Evolutionary conservation across 2,113 vertebrate species (phyloP), one percentile per base, ranked within the genome.

Genomic region (Sceloporus undulatus): DNA sequence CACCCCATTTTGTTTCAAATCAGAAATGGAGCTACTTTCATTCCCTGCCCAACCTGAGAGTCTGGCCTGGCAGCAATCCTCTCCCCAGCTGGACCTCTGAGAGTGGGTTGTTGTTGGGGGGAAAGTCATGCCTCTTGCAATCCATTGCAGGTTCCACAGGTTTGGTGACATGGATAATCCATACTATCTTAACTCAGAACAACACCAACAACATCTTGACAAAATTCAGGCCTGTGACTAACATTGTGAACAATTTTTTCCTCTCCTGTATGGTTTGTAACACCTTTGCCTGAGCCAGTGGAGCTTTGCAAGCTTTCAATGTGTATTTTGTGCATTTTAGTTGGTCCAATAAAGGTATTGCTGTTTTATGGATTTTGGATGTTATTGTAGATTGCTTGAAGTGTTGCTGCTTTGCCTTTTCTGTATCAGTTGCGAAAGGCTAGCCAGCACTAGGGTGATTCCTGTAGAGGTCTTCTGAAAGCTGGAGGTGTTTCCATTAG

Each of bases 111-210:
- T 62, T 65, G 48, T 34, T 7, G 8, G 27, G 10, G 27, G 27
- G 27, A 40, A 29, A 54, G 80, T 0, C 59, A 2, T 38, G 92
- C 91, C 90, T 90, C 90, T 93, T 94, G 90, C 90, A 76, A 92
- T 7, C 5, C 40, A 6, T 19, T 42, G 66, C 84, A 48, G 73
- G 88, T n/a, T 78, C 48, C 79, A n/a, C 62, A 34, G 73, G 77
- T 68, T 68, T 81, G 79, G 40, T 3, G 9, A 66, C 66, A 38
- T 48, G 29, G 77, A 2, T 65, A 9, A 19, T 19, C 62, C 62
- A 13, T 65, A 19, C 62, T 19, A 16, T 19, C 65, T 21, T 21
- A 66, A 66, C 5, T 21, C 18, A 66, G 65, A 66, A 21, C 65
- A 48, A 48, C 42, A 48, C 42, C 6, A 48, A 48, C 42, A 48